A percentile compares a stretch with the other conserved stretches of the same genome.
phyloP scores from a whole-genome alignment of 2,888 invertebrate species.

The Nymphalis c-album region DNA sequence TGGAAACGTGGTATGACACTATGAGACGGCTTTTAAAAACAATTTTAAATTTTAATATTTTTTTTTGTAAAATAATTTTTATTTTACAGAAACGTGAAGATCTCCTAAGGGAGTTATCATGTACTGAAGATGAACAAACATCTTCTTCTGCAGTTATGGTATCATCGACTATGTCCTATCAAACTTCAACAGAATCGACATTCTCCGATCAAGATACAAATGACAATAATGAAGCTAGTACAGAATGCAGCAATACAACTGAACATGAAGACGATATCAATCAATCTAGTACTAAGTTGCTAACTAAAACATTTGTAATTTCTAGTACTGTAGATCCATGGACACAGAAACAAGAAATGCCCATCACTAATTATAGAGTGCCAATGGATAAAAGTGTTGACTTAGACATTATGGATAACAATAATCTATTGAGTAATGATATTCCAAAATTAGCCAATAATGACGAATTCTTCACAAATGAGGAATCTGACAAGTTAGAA shows the following conservation, averaged over 20 bases:
- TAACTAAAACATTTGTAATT: conserved; percentile 43
- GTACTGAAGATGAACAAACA: conserved; percentile 75
- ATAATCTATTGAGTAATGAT: conserved; percentile 67
- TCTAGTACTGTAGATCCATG: conserved; percentile 41
- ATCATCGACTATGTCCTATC: conserved; percentile 51
- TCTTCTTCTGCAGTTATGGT: conserved; percentile 51
- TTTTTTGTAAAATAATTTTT: conserved; percentile 8
- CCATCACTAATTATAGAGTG: conserved; percentile 35
- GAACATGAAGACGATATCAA: conserved; percentile 57
- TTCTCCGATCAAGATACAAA: conserved; percentile 55
- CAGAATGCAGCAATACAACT: conserved; percentile 56
- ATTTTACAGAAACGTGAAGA: conserved; percentile 82
- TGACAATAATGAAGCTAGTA: conserved; percentile 50
- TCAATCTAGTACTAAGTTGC: conserved; percentile 48
- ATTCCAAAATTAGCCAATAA: conserved; percentile 57
- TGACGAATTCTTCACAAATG: conserved; percentile 55
- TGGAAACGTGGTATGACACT: conserved; percentile 84
- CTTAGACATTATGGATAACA: conserved; percentile 49
- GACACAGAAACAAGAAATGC: conserved; percentile 22
- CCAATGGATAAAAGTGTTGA: conserved; percentile 52
- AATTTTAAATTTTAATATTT: background rate
- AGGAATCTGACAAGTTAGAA: conserved; percentile 62
- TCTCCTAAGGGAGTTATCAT: conserved; percentile 81
- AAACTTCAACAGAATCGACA: conserved; percentile 50
- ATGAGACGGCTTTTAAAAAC: background rate